Evolutionary conservation across 2,888 invertebrate species (phyloP), one percentile per base, ranked within the genome.

Genomic region (Noctua fimbriata): DNA sequence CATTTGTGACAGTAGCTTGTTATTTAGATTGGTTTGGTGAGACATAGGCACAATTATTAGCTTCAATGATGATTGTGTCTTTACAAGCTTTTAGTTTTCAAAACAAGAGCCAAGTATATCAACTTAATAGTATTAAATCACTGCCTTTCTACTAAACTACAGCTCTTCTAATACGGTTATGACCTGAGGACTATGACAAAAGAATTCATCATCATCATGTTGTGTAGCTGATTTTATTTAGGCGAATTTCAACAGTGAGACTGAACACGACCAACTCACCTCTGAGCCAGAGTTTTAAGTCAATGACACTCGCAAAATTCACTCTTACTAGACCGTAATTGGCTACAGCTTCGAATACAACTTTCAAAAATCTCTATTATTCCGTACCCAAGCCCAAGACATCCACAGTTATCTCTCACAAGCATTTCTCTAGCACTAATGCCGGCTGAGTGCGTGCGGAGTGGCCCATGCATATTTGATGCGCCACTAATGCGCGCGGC

Each of bases 391-490:
- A 82, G 52, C 69, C 70, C 65, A 73, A 66, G 63, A 73, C 72
- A 83, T 75, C 66, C 69, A 47, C 79, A 79, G 79, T 77, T 85
- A 87, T 87, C 87, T 87, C 58, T 66, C 44, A 65, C 47, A 49
- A 66, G 63, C 73, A 85, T 82, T 85, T 78, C 87, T 85, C 28
- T 73, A 78, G 78, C 82, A 75, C 85, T 84, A 82, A 85, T 78
- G 65, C 87, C 76, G 76, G 87, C 70, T 78, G 82, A 87, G 90
- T 92, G 89, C 91, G 90, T 92, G 90, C 90, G 92, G 93, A 93
- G 93, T 93, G 93, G 88, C 79, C 89, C 92, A 93, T 95, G 93
- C 94, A 95, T 95, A 95, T 95, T 95, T 95, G 90, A 95, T 95
- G 70, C 81, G 87, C 89, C 91, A 91, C 92, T 95, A 95, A 93